Evolutionary conservation across 2,113 vertebrate species (phyloP).

Genomic region (Zapus hudsonius): DNA sequence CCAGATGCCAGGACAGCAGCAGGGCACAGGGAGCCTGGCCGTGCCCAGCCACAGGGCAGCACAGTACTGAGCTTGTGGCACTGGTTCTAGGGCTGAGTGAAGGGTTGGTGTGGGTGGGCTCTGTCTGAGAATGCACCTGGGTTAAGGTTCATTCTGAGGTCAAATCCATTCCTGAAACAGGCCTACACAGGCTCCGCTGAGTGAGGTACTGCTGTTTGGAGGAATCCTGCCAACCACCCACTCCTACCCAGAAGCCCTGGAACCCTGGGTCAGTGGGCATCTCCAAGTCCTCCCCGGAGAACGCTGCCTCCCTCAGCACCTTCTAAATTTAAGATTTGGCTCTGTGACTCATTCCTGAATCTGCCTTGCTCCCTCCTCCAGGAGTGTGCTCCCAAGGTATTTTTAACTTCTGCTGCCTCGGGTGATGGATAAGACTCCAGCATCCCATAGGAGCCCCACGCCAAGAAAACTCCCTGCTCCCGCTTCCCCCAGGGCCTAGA

Average conservation of each 20-base stretch:
- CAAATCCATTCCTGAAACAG: not conserved
- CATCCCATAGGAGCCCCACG: conserved; percentile 25
- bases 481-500: not conserved
- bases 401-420: conserved; percentile 70
- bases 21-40: not conserved
- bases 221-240: conserved; percentile 1
- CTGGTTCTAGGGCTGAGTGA: not conserved
- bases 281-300: conserved; percentile 49
- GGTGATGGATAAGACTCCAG: conserved; percentile 43
- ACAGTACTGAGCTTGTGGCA: not conserved
- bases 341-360: conserved; percentile 77
- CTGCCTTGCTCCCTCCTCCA: conserved; percentile 68
- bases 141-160: not conserved
- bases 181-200: not conserved
- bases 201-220: not conserved
- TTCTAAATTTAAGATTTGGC: conserved; percentile 78
- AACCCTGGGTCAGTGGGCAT: not conserved
- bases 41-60: not conserved
- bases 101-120: not conserved
- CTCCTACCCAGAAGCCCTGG: not conserved
- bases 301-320: conserved; percentile 73
- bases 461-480: not conserved
- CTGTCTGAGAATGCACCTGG: not conserved
- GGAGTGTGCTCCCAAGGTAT: conserved; percentile 75
- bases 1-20: not conserved